Conservation (phyloP, 2,113 vertebrate species). For the Hippocampus guttulatus region DNA sequence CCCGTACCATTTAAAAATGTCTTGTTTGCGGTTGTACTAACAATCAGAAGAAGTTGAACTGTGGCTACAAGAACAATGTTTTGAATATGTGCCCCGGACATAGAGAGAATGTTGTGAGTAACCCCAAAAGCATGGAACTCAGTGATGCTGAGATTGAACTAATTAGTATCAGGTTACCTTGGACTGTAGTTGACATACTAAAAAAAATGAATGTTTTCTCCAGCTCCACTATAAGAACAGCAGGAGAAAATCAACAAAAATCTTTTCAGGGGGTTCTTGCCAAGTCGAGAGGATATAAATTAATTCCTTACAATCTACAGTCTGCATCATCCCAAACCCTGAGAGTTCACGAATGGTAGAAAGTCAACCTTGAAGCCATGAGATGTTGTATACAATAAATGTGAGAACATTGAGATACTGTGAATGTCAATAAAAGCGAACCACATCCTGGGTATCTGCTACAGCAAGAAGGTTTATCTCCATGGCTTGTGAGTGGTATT, state of each 20-base stretch:
- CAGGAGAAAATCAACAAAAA: conserved; percentile 34
- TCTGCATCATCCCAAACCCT: conserved; percentile 46
- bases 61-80: too few species aligned
- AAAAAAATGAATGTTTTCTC: background rate
- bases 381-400: conserved; percentile 38
- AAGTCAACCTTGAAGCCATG: conserved; percentile 39
- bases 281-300: conserved; percentile 58
- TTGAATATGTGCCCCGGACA: too few species aligned
- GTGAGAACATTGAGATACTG: conserved; percentile 38
- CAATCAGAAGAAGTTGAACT: too few species aligned
- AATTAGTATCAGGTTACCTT: conserved; percentile 32
- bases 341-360: conserved; percentile 42
- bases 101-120: background rate
- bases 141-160: conserved; percentile 22
- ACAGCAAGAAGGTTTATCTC: background rate
- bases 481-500: background rate
- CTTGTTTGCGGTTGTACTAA: too few species aligned
- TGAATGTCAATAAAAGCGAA: conserved; percentile 30
- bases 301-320: conserved; percentile 55
- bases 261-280: conserved; percentile 32
- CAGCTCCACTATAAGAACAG: conserved; percentile 29
- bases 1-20: too few species aligned
- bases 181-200: background rate
- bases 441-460: conserved; percentile 11
- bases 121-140: background rate